phyloP scores from a whole-genome alignment of 2,797 vertebrate genomes.

The Decapterus maruadsi region DNA sequence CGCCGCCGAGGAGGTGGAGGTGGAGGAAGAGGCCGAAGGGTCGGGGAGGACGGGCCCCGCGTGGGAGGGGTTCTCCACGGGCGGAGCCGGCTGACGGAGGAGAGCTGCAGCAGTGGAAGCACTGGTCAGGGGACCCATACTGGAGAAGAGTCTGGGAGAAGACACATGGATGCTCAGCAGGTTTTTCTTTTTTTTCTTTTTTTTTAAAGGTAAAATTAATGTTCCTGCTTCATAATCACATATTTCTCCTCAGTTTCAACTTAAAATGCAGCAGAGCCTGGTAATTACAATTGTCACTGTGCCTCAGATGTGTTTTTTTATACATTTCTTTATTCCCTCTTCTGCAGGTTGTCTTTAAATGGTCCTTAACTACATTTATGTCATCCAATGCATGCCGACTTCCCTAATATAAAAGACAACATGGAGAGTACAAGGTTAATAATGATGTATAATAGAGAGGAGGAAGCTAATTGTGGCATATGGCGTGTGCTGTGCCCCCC shows the following conservation, averaged over 20 bases:
- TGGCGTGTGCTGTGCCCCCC: slow-evolving; percentile 53
- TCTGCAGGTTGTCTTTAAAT: background rate
- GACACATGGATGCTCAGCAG: slow-evolving; percentile 5
- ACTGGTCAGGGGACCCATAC: slow-evolving; percentile 95
- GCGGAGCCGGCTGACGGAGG: slow-evolving; percentile 91
- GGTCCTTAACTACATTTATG: background rate
- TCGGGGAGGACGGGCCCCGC: slow-evolving; percentile 89
- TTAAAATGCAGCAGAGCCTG: background rate
- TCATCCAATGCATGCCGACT: background rate
- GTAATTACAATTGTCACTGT: background rate
- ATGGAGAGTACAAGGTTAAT: slow-evolving; percentile 24
- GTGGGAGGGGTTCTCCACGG: slow-evolving; percentile 90
- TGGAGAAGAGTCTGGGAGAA: slow-evolving; percentile 93
- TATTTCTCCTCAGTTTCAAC: background rate
- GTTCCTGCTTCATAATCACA: background rate
- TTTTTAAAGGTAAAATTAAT: background rate
- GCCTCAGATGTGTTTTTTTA: background rate
- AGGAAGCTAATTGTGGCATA: slow-evolving; percentile 63
- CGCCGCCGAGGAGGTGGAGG: slow-evolving; percentile 85
- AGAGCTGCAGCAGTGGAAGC: slow-evolving; percentile 95
- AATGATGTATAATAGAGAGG: slow-evolving; percentile 36
- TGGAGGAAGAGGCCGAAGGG: slow-evolving; percentile 86
- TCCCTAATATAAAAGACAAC: background rate
- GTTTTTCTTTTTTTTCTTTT: no score
- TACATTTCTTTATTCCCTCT: background rate